These are phyloP conservation scores for Prenolepis imparis DNA, from an alignment of 2,888 invertebrate genomes.

Conservation along the genomic window DNA sequence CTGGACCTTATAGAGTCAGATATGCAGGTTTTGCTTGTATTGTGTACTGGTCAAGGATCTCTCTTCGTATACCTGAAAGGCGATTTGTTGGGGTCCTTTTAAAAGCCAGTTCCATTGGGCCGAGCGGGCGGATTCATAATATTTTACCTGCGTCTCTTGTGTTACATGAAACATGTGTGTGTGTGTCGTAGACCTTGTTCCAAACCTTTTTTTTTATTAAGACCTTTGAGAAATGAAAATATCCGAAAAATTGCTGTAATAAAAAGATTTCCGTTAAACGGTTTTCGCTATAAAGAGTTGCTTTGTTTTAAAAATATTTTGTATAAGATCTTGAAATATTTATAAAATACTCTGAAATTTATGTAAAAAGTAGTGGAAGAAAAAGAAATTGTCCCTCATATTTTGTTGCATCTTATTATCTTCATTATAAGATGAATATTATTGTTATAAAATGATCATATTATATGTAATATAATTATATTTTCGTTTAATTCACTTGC, in stretches of 20 bases:
- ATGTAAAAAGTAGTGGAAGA: background rate
- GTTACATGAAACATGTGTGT: background rate
- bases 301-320: background rate
- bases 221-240: background rate
- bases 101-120: conserved; percentile 9
- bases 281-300: background rate
- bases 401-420: no score
- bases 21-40: background rate
- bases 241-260: no score
- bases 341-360: background rate
- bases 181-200: background rate
- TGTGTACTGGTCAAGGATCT: background rate
- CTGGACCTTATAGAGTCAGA: background rate
- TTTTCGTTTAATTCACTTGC: background rate
- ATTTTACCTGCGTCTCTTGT: conserved; percentile 13
- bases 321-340: background rate
- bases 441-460: no score
- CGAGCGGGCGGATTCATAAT: background rate
- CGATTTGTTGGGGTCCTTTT: conserved; percentile 15
- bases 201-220: no score
- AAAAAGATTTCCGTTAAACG: no score
- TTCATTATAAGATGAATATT: no score
- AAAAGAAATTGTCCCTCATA: background rate
- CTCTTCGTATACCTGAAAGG: background rate
- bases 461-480: background rate